These are phyloP conservation scores for Nematolebias whitei DNA, from an alignment of 2,113 vertebrate species.

Conservation along the genomic window DNA sequence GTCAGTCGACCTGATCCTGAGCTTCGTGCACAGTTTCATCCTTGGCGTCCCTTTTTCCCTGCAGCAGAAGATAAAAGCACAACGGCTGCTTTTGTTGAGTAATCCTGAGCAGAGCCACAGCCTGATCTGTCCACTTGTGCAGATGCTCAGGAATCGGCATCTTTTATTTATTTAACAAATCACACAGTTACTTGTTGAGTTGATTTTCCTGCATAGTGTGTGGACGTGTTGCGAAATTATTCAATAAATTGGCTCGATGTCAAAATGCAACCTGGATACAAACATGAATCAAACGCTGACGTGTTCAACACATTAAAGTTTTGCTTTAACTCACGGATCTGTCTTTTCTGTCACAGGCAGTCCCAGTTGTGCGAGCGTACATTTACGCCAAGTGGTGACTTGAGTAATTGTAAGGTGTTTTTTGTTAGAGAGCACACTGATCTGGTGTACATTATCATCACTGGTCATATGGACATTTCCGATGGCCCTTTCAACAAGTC, in stretches of 20 bases:
- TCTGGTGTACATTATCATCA: slow-evolving; percentile 70
- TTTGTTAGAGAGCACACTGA: slow-evolving; percentile 55
- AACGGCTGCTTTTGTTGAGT: slow-evolving; percentile 67
- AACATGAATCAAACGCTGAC: slow-evolving; percentile 10
- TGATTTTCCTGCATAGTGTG: slow-evolving; percentile 32
- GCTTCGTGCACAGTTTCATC: slow-evolving; percentile 47
- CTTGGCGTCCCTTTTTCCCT: slow-evolving; percentile 60
- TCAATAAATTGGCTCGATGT: too few relatives aligned
- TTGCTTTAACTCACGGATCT: slow-evolving; percentile 13
- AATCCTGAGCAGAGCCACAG: slow-evolving; percentile 35
- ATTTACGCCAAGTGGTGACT: slow-evolving; percentile 58
- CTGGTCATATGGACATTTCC: slow-evolving; percentile 64
- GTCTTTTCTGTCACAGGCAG: slow-evolving; percentile 56
- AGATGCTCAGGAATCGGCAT: slow-evolving; percentile 53
- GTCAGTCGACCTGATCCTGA: slow-evolving; percentile 51
- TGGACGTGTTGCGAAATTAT: slow-evolving; percentile 6
- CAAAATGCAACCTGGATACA: too few relatives aligned
- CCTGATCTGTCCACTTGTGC: slow-evolving; percentile 65
- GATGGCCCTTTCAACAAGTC: slow-evolving; percentile 67
- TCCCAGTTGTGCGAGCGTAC: slow-evolving; percentile 37
- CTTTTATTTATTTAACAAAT: slow-evolving; percentile 38
- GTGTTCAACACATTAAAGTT: slow-evolving; percentile 50
- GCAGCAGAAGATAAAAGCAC: slow-evolving; percentile 46
- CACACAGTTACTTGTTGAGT: not conserved
- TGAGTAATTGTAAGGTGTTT: slow-evolving; percentile 61